A percentile compares a stretch with the other conserved stretches of the same genome.
Evolutionary conservation across 2,888 invertebrate genomes (phyloP).

Genomic region (Thereva nobilitata): DNA sequence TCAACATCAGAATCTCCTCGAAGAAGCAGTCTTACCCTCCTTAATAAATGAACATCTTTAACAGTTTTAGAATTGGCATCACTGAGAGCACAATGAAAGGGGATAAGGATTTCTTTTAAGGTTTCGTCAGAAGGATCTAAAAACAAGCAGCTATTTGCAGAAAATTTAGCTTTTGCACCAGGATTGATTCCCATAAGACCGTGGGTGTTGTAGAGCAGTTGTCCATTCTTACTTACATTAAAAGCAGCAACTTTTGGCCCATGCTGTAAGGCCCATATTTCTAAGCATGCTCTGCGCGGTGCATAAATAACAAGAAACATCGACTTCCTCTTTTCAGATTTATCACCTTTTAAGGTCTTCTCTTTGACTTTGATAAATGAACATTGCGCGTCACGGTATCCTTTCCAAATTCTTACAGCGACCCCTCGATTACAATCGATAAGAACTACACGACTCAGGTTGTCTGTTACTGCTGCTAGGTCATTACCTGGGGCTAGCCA

Average conservation of each 20-base stretch:
- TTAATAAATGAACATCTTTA: conserved; percentile 83
- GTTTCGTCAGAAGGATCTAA: conserved; percentile 78
- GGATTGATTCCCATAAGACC: conserved; percentile 75
- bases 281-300: conserved; percentile 87
- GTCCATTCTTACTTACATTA: conserved; percentile 82
- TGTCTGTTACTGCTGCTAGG: conserved; percentile 81
- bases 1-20: conserved; percentile 58
- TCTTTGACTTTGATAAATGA: conserved; percentile 87
- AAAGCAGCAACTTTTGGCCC: conserved; percentile 91
- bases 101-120: conserved; percentile 81
- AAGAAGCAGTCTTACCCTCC: conserved; percentile 71
- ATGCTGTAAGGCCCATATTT: conserved; percentile 89
- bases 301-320: conserved; percentile 92
- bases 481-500: conserved; percentile 72
- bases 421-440: conserved; percentile 81
- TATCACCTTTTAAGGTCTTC: conserved; percentile 53
- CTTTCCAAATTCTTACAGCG: conserved; percentile 88
- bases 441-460: conserved; percentile 83
- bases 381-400: conserved; percentile 94
- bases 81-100: conserved; percentile 88
- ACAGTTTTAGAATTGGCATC: conserved; percentile 86
- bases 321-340: conserved; percentile 59
- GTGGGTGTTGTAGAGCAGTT: conserved; percentile 78
- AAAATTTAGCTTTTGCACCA: conserved; percentile 63
- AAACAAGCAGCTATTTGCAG: conserved; percentile 75